phyloP scores from a whole-genome alignment of 1,140 invertebrate genomes.

The Tigriopus japonicus region DNA sequence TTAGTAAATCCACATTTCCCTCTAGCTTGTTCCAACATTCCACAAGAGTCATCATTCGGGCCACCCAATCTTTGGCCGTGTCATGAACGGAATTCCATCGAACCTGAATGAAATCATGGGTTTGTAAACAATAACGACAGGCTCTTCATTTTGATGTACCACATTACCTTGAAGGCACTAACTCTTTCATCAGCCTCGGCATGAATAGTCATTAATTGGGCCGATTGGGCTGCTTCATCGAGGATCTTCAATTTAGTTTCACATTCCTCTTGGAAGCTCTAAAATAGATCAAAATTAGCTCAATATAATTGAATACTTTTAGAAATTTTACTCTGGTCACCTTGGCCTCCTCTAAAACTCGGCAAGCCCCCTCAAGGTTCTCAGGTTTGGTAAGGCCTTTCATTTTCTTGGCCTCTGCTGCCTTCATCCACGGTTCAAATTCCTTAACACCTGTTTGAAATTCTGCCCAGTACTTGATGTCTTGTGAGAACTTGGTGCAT shows the following conservation, averaged over 20 bases:
- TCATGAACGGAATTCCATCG: constrained; percentile 5
- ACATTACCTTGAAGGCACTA: not conserved
- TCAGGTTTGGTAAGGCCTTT: constrained; percentile 17
- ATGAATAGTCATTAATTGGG: constrained; percentile 11
- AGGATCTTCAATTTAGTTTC: constrained; percentile 4
- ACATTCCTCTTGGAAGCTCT: constrained; percentile 10
- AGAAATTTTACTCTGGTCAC: too few species aligned
- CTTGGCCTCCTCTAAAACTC: constrained; percentile 18
- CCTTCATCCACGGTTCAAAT: constrained; percentile 21
- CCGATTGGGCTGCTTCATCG: constrained; percentile 8
- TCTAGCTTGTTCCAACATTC: constrained; percentile 14
- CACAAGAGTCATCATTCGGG: constrained; percentile 6
- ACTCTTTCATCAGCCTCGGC: constrained; percentile 7
- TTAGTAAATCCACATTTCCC: constrained; percentile 10
- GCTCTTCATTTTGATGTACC: too few species aligned
- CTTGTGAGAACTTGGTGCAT: constrained; percentile 20
- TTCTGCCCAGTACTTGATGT: constrained; percentile 20
- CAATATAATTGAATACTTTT: too few species aligned
- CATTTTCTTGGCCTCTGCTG: constrained; percentile 16
- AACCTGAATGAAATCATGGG: not conserved
- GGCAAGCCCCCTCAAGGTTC: constrained; percentile 17
- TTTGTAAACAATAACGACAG: too few species aligned
- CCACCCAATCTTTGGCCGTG: constrained; percentile 5
- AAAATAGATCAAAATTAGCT: not conserved
- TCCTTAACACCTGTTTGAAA: constrained; percentile 20